Evolutionary conservation across 2,888 invertebrate genomes (phyloP).

Genomic region (Prionchulus punctatus): DNA sequence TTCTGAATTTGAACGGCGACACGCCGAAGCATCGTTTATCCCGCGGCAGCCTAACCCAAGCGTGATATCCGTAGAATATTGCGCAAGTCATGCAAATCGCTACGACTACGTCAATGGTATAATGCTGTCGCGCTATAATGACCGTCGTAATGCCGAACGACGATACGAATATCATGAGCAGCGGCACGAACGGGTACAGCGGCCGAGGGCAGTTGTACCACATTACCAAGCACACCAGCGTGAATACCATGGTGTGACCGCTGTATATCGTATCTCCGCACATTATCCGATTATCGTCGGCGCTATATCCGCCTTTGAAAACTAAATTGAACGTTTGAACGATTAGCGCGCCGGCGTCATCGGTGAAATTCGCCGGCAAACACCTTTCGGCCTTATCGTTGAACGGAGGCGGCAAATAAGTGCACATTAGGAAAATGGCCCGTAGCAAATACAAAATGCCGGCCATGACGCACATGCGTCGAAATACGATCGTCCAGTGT

Average conservation of each 20-base stretch:
- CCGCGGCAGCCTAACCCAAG: background rate
- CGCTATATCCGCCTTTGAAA: slow-evolving; percentile 27
- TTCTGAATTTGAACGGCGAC: background rate
- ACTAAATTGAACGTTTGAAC: slow-evolving; percentile 22
- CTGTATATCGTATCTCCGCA: slow-evolving; percentile 24
- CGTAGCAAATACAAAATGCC: slow-evolving; percentile 23
- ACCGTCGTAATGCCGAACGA: slow-evolving; percentile 24
- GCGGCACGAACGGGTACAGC: background rate
- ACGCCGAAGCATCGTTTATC: background rate
- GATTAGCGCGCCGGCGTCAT: slow-evolving; percentile 17
- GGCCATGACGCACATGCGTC: slow-evolving; percentile 26
- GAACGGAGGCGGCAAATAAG: slow-evolving; percentile 29
- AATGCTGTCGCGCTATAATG: slow-evolving; percentile 29
- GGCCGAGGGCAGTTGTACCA: slow-evolving; percentile 18
- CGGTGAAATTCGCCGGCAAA: slow-evolving; percentile 15
- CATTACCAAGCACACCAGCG: slow-evolving; percentile 18
- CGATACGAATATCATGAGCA: slow-evolving; percentile 5
- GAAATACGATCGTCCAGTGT: slow-evolving; percentile 22
- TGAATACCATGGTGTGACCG: slow-evolving; percentile 22
- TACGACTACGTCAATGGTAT: slow-evolving; percentile 29
- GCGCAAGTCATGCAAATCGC: slow-evolving; percentile 27
- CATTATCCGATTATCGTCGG: slow-evolving; percentile 13
- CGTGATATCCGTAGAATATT: slow-evolving; percentile 17
- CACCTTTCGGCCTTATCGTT: slow-evolving; percentile 20
- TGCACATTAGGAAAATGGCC: slow-evolving; percentile 19